A percentile compares a stretch with the other conserved stretches of the same genome.
Evolutionary conservation across 2,797 vertebrate genomes (phyloP).

Genomic region (Smutsia temminckii): DNA sequence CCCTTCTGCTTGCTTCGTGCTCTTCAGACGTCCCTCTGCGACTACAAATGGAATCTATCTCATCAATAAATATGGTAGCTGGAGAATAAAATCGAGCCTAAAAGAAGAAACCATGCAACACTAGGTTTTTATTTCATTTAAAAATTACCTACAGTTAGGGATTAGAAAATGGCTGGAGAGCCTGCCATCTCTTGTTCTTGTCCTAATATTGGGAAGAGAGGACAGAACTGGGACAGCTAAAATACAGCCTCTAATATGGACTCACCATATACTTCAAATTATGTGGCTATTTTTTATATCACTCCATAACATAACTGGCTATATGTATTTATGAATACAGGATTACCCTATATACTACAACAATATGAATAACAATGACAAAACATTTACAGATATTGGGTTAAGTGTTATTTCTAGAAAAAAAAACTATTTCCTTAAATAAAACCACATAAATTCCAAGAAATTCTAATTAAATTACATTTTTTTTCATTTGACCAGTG

Average conservation of each 20-base stretch:
- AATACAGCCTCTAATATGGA: not conserved
- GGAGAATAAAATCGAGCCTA: conserved; percentile 98
- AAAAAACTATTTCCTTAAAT: conserved; percentile 43
- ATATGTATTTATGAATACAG: not conserved
- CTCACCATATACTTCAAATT: not conserved
- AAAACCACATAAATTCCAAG: not conserved
- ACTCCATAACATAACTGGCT: not conserved
- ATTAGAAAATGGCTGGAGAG: not conserved
- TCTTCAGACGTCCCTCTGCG: conserved; percentile 98
- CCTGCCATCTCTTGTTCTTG: not conserved
- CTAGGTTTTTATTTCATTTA: conserved; percentile 5
- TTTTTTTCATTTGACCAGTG: not conserved
- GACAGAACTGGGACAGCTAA: not conserved
- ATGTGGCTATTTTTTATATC: not conserved
- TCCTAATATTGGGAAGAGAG: not conserved
- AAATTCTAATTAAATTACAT: conserved; percentile 35
- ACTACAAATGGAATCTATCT: conserved; percentile 99
- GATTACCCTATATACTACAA: not conserved
- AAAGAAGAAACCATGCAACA: conserved; percentile 59
- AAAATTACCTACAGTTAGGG: not conserved
- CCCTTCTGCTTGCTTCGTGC: conserved; percentile 96
- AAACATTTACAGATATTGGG: not conserved
- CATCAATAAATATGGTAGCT: conserved; percentile 98
- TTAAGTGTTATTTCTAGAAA: not conserved
- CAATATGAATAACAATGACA: not conserved